These are phyloP conservation scores for Drosophila aldrichi DNA, from an alignment of 2,888 invertebrate genomes.

Conservation along the genomic window DNA sequence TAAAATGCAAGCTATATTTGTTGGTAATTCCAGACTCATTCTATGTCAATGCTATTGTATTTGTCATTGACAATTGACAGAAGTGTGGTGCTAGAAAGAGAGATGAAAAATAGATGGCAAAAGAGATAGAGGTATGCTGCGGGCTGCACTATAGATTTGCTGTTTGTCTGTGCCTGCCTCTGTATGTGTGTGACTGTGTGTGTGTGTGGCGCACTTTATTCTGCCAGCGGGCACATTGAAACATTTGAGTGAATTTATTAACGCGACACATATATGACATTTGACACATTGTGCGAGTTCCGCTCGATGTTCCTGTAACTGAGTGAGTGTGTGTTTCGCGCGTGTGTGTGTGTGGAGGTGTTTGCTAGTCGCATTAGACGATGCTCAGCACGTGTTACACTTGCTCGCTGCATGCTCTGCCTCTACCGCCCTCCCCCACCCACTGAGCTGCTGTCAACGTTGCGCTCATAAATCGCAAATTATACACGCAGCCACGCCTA, in stretches of 20 bases:
- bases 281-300: slow-evolving; percentile 78
- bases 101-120: neutral
- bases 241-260: slow-evolving; percentile 80
- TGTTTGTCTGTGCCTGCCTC: slow-evolving; percentile 26
- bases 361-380: slow-evolving; percentile 70
- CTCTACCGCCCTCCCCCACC: neutral
- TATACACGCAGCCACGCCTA: slow-evolving; percentile 74
- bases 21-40: slow-evolving; percentile 65
- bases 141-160: slow-evolving; percentile 34
- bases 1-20: slow-evolving; percentile 52
- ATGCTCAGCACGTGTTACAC: slow-evolving; percentile 74
- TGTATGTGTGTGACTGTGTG: neutral
- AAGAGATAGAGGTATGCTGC: neutral
- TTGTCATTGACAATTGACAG: slow-evolving; percentile 47
- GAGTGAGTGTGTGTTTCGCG: slow-evolving; percentile 6
- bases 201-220: slow-evolving; percentile 57
- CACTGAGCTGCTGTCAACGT: slow-evolving; percentile 50
- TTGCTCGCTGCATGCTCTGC: slow-evolving; percentile 14
- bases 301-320: slow-evolving; percentile 23
- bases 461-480: slow-evolving; percentile 78
- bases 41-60: slow-evolving; percentile 38
- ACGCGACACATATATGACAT: slow-evolving; percentile 77
- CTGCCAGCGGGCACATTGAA: slow-evolving; percentile 73
- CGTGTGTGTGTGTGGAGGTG: slow-evolving; percentile 43
- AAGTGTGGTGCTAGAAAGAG: neutral